phyloP scores from a whole-genome alignment of 1,140 invertebrate species.

The Lasaia peninsularis region DNA sequence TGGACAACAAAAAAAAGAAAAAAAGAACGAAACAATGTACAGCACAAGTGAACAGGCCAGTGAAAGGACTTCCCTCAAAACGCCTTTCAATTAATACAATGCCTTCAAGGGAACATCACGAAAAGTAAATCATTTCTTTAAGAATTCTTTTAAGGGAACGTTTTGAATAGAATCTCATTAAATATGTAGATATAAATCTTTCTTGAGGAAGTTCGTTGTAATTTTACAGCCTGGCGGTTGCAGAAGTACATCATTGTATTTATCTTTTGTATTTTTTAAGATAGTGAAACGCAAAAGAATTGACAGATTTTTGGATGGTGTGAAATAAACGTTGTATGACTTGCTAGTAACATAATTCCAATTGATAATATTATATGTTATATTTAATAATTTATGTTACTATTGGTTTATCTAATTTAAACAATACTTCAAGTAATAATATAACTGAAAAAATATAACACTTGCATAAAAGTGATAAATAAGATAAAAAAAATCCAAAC shows the following conservation, averaged over 20 bases:
- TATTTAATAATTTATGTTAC: too few species aligned
- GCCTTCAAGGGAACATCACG: background rate
- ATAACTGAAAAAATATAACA: too few species aligned
- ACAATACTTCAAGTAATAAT: too few species aligned
- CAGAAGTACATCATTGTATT: background rate
- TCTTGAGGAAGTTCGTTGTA: background rate
- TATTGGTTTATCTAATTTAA: too few species aligned
- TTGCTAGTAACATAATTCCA: too few species aligned
- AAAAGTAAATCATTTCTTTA: conserved; percentile 4
- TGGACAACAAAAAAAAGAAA: background rate
- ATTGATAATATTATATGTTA: too few species aligned
- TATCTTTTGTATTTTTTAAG: too few species aligned
- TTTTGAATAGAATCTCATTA: conserved; percentile 1
- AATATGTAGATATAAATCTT: background rate
- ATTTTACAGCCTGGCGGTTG: background rate
- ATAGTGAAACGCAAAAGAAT: too few species aligned
- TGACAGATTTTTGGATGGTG: too few species aligned
- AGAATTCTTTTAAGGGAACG: conserved; percentile 1
- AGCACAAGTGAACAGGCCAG: background rate
- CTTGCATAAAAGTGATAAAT: too few species aligned
- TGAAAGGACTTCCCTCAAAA: background rate
- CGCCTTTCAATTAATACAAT: conserved; percentile 5
- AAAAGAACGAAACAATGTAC: background rate
- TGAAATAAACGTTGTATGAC: too few species aligned
- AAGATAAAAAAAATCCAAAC: too few species aligned